phyloP scores from a whole-genome alignment of 2,888 invertebrate species.

The Drosophila barbarae region DNA sequence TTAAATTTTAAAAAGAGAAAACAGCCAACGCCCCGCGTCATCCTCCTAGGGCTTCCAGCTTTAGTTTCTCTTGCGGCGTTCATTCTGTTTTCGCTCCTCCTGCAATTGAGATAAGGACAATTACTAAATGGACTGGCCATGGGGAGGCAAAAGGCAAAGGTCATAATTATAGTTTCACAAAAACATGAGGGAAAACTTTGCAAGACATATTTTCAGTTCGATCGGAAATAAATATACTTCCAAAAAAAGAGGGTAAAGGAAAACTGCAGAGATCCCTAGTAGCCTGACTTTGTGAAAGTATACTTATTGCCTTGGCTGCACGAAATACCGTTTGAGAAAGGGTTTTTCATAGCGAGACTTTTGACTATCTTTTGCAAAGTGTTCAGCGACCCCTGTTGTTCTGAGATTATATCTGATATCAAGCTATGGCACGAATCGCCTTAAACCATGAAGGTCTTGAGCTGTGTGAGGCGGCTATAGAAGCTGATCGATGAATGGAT shows the following conservation, averaged over 20 bases:
- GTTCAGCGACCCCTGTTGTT: conserved; percentile 15
- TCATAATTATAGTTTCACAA: conserved; percentile 69
- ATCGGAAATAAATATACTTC: conserved; percentile 65
- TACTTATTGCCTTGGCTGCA: conserved; percentile 65
- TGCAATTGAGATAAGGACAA: conserved; percentile 43
- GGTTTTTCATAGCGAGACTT: conserved; percentile 28
- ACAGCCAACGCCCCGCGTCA: conserved; percentile 2
- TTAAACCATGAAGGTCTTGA: conserved; percentile 67
- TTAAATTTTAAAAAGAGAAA: conserved; percentile 22
- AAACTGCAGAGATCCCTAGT: conserved; percentile 8
- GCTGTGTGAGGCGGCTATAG: conserved; percentile 51
- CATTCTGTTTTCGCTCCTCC: conserved; percentile 75
- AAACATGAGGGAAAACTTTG: conserved; percentile 41
- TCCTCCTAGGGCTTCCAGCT: not conserved
- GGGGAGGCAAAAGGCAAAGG: conserved; percentile 39
- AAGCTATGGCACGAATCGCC: conserved; percentile 11
- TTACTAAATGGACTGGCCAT: conserved; percentile 5
- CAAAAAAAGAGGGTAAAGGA: conserved; percentile 9
- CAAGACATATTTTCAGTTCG: conserved; percentile 20
- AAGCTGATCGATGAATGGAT: conserved; percentile 3
- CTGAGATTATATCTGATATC: conserved; percentile 16
- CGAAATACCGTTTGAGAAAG: conserved; percentile 57
- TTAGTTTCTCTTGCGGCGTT: conserved; percentile 69
- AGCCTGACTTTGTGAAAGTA: conserved; percentile 64
- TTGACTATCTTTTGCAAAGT: conserved; percentile 44